Conservation (phyloP, 2,888 invertebrate species). For the Ferdinandea cuprea region DNA sequence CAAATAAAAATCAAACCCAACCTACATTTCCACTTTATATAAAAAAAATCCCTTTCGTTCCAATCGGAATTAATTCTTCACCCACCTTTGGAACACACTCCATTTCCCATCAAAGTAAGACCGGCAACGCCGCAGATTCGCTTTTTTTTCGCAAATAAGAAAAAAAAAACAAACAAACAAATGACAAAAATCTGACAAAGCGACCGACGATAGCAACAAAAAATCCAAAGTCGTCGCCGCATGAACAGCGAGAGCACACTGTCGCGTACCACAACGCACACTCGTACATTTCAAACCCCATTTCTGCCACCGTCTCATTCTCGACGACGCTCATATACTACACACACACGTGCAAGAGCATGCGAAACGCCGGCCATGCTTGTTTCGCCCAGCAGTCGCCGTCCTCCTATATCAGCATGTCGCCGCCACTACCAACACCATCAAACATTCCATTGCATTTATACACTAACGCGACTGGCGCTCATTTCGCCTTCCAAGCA, state of each 20-base stretch:
- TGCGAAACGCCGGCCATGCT: constrained; percentile 74
- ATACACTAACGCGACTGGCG: constrained; percentile 47
- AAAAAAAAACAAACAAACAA: constrained; percentile 48
- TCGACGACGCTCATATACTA: constrained; percentile 46
- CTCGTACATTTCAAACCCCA: constrained; percentile 15
- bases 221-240: constrained; percentile 71
- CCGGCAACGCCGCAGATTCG: constrained; percentile 53
- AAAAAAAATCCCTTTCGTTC: neutral
- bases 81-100: constrained; percentile 44
- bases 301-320: constrained; percentile 54
- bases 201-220: constrained; percentile 55
- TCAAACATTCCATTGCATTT: constrained; percentile 32
- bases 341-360: constrained; percentile 37
- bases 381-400: constrained; percentile 59
- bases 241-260: constrained; percentile 34
- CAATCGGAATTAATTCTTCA: neutral
- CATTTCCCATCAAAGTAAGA: neutral
- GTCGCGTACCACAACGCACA: constrained; percentile 41
- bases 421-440: constrained; percentile 44
- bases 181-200: constrained; percentile 67
- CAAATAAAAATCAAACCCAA: no score
- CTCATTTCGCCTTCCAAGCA: constrained; percentile 51
- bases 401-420: constrained; percentile 15
- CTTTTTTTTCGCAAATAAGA: constrained; percentile 58
- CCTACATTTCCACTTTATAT: no score